Conservation (phyloP, 2,888 invertebrate species). For the Omphaloscelis lunosa region DNA sequence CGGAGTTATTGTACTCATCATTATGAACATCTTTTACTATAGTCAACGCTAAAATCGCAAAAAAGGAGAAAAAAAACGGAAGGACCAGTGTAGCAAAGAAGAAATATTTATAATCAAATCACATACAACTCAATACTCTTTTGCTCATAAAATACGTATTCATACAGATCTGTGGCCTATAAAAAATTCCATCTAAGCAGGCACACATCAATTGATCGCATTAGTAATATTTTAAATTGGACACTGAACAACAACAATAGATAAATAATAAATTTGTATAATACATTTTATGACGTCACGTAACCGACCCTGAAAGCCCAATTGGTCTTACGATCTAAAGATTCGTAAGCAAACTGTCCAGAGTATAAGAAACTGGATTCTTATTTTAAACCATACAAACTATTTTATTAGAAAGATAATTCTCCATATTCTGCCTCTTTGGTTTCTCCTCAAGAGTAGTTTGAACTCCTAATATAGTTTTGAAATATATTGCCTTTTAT, state of each 20-base stretch:
- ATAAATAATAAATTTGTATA: conserved; percentile 29
- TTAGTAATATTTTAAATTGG: conserved; percentile 34
- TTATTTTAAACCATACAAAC: background rate
- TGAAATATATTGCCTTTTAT: background rate
- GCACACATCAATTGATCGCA: conserved; percentile 31
- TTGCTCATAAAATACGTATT: conserved; percentile 30
- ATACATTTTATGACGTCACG: conserved; percentile 32
- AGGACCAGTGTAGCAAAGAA: background rate
- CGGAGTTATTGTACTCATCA: too few relatives aligned
- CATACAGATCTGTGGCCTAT: conserved; percentile 31
- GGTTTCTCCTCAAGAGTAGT: background rate
- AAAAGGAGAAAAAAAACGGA: too few relatives aligned
- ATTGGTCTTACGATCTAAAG: conserved; percentile 4
- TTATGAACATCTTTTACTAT: too few relatives aligned
- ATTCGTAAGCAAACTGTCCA: background rate
- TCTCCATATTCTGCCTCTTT: too few relatives aligned
- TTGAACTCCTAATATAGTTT: background rate
- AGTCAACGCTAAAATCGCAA: too few relatives aligned
- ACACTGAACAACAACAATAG: conserved; percentile 34
- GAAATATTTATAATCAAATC: background rate
- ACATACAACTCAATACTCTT: background rate
- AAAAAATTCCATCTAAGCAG: conserved; percentile 31
- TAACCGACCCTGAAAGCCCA: conserved; percentile 24
- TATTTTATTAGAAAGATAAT: background rate
- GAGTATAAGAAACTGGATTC: background rate